Evolutionary conservation across 1,140 invertebrate species (phyloP).

Genomic region (Drosophila pseudoobscura): DNA sequence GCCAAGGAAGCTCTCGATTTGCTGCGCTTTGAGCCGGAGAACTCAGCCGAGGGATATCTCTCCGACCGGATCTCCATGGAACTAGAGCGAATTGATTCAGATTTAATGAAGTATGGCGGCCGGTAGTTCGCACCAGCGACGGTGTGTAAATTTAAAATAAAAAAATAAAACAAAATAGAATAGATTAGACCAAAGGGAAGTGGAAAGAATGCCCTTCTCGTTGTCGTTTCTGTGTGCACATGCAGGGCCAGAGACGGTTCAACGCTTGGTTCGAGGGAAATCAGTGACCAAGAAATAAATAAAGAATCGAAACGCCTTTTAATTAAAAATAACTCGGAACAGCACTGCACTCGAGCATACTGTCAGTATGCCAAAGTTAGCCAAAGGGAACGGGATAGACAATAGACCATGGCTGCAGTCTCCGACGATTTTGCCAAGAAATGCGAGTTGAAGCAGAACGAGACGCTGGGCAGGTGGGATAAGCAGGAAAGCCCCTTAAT

Average conservation of each 20-base stretch:
- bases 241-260: constrained; percentile 40
- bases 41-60: constrained; percentile 88
- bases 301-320: constrained; percentile 68
- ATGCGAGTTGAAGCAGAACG: constrained; percentile 64
- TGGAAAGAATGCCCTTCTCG: constrained; percentile 11
- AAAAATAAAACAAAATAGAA: constrained; percentile 27
- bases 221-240: constrained; percentile 20
- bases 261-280: constrained; percentile 32
- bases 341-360: constrained; percentile 17
- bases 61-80: constrained; percentile 82
- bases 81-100: constrained; percentile 69
- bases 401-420: constrained; percentile 51
- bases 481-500: not conserved
- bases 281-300: constrained; percentile 66
- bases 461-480: constrained; percentile 73
- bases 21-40: constrained; percentile 88
- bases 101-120: constrained; percentile 66
- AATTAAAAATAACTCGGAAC: constrained; percentile 65
- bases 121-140: constrained; percentile 15
- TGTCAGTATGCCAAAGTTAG: constrained; percentile 49
- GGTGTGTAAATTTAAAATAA: constrained; percentile 28
- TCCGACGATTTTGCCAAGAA: constrained; percentile 71
- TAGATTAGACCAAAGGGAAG: constrained; percentile 22
- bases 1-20: constrained; percentile 87
- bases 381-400: constrained; percentile 32